These are phyloP conservation scores for Nebria salina DNA, from an alignment of 2,888 invertebrate species.

Conservation along the genomic window DNA sequence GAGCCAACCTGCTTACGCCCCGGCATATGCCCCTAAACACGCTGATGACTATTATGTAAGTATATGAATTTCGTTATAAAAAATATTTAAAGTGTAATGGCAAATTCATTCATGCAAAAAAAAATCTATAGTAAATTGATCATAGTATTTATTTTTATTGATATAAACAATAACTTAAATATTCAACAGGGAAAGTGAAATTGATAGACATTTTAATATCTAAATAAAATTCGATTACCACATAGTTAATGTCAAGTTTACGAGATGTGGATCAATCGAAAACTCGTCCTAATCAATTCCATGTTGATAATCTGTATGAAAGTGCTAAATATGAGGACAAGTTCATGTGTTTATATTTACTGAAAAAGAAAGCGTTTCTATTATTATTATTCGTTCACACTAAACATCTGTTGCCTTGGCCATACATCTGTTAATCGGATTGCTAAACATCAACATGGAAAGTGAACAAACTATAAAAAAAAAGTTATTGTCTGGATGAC, in stretches of 20 bases:
- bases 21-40: conserved; percentile 62
- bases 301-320: neutral
- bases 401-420: neutral
- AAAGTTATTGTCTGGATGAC: neutral
- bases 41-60: conserved; percentile 72
- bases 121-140: no score
- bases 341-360: neutral
- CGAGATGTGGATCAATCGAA: neutral
- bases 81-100: neutral
- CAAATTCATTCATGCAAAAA: no score
- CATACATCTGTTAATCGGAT: neutral
- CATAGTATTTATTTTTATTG: no score
- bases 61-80: conserved; percentile 48
- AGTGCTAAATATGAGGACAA: neutral
- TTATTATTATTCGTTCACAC: neutral
- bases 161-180: conserved; percentile 2
- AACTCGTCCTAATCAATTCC: neutral
- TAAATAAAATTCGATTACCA: neutral
- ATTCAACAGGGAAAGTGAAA: neutral
- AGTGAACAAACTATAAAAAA: neutral
- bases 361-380: conserved; percentile 1
- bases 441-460: neutral
- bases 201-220: conserved; percentile 4
- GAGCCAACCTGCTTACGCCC: conserved; percentile 55
- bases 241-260: neutral